phyloP scores from a whole-genome alignment of 1,140 invertebrate species.

The Atta cephalotes region DNA sequence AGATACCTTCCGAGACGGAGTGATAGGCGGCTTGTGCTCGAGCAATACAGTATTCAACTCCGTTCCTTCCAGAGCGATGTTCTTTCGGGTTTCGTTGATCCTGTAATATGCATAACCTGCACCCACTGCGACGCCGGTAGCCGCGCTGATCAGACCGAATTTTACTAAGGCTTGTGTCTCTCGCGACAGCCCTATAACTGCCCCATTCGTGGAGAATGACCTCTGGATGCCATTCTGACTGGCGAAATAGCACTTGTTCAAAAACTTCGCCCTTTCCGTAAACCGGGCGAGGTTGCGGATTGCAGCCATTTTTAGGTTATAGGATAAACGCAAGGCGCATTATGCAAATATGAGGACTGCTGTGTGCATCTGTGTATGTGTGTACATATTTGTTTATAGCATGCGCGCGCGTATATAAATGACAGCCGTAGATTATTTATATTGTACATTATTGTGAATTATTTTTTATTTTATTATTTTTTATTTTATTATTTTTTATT shows the following conservation, averaged over 20 bases:
- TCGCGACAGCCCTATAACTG: constrained; percentile 57
- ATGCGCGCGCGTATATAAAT: too few relatives aligned
- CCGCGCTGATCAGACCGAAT: constrained; percentile 85
- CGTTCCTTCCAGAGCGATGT: constrained; percentile 84
- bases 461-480: too few relatives aligned
- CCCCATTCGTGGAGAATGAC: constrained; percentile 73
- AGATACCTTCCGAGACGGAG: constrained; percentile 83
- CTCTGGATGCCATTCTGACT: background rate
- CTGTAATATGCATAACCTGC: constrained; percentile 85
- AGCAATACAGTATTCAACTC: constrained; percentile 85
- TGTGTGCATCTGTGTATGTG: too few relatives aligned
- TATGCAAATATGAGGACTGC: too few relatives aligned
- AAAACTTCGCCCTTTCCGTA: background rate
- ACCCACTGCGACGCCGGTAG: constrained; percentile 85
- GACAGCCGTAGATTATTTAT: too few relatives aligned
- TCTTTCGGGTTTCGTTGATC: constrained; percentile 82
- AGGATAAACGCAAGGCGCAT: too few relatives aligned
- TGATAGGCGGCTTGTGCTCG: constrained; percentile 85
- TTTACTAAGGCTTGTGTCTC: constrained; percentile 81
- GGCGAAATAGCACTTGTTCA: background rate
- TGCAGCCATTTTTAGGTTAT: constrained; percentile 31
- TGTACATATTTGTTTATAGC: too few relatives aligned
- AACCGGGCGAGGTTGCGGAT: constrained; percentile 9
- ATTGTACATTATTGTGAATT: too few relatives aligned
- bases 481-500: too few relatives aligned